A percentile compares a stretch with the other conserved stretches of the same genome.
phyloP scores from a whole-genome alignment of 2,888 invertebrate genomes.

The Mythimna vitellina region DNA sequence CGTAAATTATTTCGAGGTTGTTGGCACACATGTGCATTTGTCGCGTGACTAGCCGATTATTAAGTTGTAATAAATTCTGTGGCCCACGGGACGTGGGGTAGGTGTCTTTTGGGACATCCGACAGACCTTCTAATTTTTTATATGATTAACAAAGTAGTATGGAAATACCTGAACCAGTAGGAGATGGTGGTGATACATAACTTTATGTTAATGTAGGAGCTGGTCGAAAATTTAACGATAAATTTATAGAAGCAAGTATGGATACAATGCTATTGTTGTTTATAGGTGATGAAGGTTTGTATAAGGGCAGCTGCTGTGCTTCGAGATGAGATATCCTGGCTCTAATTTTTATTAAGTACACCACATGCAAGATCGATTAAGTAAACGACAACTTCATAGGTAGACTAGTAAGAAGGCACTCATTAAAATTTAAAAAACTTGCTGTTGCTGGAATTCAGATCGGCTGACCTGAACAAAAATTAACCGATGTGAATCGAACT shows the following conservation, averaged over 20 bases:
- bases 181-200: constrained; percentile 36
- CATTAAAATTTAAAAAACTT: too few relatives aligned
- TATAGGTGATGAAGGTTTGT: constrained; percentile 29
- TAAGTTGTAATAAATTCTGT: constrained; percentile 88
- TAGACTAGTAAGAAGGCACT: too few relatives aligned
- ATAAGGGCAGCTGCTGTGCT: constrained; percentile 12
- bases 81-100: constrained; percentile 76
- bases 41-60: constrained; percentile 86
- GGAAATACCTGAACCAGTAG: constrained; percentile 48
- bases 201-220: constrained; percentile 37
- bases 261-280: constrained; percentile 32
- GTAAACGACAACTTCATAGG: too few relatives aligned
- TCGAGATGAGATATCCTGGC: neutral
- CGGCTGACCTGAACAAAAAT: neutral
- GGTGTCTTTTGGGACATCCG: constrained; percentile 73
- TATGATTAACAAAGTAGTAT: constrained; percentile 57
- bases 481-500: neutral
- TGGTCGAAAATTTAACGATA: constrained; percentile 23
- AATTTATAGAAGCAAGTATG: neutral
- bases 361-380: too few relatives aligned
- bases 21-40: constrained; percentile 84
- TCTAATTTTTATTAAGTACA: too few relatives aligned
- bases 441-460: neutral
- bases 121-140: constrained; percentile 63
- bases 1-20: constrained; percentile 86